Evolutionary conservation across 1,140 invertebrate genomes (phyloP).

Genomic region (Pogonognathellus flavescens): DNA sequence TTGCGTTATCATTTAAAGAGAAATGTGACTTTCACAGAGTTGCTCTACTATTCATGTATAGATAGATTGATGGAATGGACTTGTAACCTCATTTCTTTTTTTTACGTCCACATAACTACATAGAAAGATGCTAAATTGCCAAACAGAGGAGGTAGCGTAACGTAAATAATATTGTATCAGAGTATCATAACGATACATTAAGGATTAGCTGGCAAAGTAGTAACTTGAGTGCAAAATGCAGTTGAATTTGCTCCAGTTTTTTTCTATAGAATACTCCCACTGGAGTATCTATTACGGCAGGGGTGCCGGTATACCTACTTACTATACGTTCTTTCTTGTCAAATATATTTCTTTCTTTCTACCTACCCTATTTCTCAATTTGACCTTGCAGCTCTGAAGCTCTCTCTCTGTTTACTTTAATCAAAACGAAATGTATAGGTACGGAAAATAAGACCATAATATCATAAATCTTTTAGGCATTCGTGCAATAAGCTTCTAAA

Average conservation of each 20-base stretch:
- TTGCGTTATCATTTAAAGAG: constrained; percentile 5
- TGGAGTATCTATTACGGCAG: too few species aligned
- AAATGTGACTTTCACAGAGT: background rate
- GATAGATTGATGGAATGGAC: background rate
- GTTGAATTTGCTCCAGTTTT: background rate
- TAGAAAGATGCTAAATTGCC: background rate
- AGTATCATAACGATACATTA: background rate
- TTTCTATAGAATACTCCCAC: background rate
- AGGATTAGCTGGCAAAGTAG: background rate
- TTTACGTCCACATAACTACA: background rate
- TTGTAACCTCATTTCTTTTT: constrained; percentile 10
- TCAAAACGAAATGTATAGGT: background rate
- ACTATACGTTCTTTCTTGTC: too few species aligned
- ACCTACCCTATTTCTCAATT: background rate
- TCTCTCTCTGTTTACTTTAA: background rate
- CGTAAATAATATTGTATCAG: background rate
- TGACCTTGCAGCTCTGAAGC: background rate
- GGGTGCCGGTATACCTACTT: too few species aligned
- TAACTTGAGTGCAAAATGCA: background rate
- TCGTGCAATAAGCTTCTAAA: background rate
- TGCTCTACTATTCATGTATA: background rate
- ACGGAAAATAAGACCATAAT: background rate
- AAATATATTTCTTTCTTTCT: too few species aligned
- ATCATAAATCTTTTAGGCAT: background rate
- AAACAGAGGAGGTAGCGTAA: background rate